Percentiles rank a stretch among this genome's conserved stretches.
phyloP scores from a whole-genome alignment of 1,140 invertebrate species.

The Bombus waltoni region DNA sequence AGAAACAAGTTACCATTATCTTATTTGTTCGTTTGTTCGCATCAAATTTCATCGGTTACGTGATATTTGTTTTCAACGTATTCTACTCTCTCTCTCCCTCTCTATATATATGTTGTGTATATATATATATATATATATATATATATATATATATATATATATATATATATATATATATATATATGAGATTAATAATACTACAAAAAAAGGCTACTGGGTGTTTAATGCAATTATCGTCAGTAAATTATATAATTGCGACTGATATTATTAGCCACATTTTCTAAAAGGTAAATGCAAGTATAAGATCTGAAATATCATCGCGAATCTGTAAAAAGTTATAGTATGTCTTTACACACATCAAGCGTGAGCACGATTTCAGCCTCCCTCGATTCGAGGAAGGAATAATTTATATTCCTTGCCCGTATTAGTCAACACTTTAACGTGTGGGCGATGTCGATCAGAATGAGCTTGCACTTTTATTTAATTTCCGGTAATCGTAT shows the following conservation, averaged over 20 bases:
- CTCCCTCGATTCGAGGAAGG: constrained; percentile 11
- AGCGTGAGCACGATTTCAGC: not conserved
- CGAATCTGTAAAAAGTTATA: not conserved
- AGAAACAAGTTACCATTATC: too few species aligned
- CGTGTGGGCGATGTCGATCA: constrained; percentile 19
- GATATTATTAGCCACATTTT: not conserved
- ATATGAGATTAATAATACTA: too few species aligned
- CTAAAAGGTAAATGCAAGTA: too few species aligned
- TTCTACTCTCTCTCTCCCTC: too few species aligned
- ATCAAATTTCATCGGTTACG: not conserved
- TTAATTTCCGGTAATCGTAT: constrained; percentile 56
- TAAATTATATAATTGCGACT: not conserved
- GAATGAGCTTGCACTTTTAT: constrained; percentile 49
- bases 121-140: not conserved
- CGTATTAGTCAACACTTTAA: not conserved
- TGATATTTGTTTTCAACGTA: not conserved
- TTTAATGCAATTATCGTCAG: too few species aligned
- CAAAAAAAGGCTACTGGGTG: not conserved
- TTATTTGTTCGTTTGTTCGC: constrained; percentile 9
- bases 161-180: not conserved
- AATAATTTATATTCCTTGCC: constrained; percentile 15
- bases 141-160: not conserved
- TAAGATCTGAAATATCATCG: not conserved
- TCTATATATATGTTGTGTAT: too few species aligned
- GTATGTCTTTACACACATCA: not conserved